Evolutionary conservation across 2,888 invertebrate genomes (phyloP).

Genomic region (Leptura quadrifasciata): DNA sequence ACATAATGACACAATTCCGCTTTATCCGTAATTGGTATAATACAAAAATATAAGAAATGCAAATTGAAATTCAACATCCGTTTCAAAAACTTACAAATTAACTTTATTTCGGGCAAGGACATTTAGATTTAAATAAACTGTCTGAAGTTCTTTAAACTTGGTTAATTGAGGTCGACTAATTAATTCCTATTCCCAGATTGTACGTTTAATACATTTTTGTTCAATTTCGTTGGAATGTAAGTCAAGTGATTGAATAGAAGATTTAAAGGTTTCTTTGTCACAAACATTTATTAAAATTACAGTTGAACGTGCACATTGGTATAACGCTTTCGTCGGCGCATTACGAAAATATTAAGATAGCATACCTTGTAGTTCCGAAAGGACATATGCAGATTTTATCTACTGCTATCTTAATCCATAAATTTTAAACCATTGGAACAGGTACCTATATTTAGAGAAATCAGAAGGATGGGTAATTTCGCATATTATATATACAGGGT

Average conservation of each 20-base stretch:
- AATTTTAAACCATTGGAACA: too few relatives aligned
- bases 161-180: slow-evolving; percentile 24
- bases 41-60: slow-evolving; percentile 4
- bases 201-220: slow-evolving; percentile 12
- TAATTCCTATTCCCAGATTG: slow-evolving; percentile 13
- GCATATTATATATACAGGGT: too few relatives aligned
- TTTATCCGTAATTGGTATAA: neutral
- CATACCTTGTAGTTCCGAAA: too few relatives aligned
- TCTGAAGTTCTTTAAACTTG: slow-evolving; percentile 1
- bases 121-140: slow-evolving; percentile 17
- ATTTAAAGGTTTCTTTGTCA: neutral
- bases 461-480: too few relatives aligned
- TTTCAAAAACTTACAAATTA: slow-evolving; percentile 10
- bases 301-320: too few relatives aligned
- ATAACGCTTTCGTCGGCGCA: too few relatives aligned
- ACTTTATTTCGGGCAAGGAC: slow-evolving; percentile 19
- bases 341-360: too few relatives aligned
- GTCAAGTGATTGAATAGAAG: neutral
- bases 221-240: neutral
- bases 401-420: too few relatives aligned
- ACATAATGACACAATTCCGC: neutral
- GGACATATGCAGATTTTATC: too few relatives aligned
- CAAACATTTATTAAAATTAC: too few relatives aligned
- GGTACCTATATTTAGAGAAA: too few relatives aligned
- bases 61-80: neutral